Evolutionary conservation across 2,113 vertebrate genomes (phyloP), one percentile per base, ranked within the genome.

Genomic region (Lepisosteus oculatus): DNA sequence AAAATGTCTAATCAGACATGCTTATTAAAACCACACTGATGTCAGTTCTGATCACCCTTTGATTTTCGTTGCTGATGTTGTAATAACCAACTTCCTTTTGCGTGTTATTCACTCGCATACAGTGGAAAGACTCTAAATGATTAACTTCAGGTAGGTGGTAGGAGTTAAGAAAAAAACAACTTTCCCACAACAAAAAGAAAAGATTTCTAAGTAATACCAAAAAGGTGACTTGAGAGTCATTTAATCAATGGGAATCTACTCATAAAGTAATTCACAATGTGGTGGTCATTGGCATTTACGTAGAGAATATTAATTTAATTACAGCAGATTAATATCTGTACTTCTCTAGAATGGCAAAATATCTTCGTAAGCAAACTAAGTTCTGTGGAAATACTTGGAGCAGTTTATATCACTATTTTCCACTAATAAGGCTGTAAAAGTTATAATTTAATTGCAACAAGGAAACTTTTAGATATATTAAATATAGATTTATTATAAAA

Each of bases 91-190:
- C 85, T 92, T 92, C 90, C 91, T 89, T 86, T 85, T 90, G 85
- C 86, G 89, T 85, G 83, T 80, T 85, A 87, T 86, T 80, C 86
- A 74, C 81, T 64, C 76, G 77, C 83, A 83, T 83, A 73, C 84
- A 84, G 82, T 92, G 85, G 93, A 94, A 93, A 86, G 92, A 87
- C 88, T 83, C 71, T 84, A 83, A 78, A 85, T 86, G 82, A 84
- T 81, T 88, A 80, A 78, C 82, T 91, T 93, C 88, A 93, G 90
- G 94, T 85, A 92, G 95, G 89, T 85, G 92, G 86, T 85, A 86
- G 87, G 88, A 85, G 78, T 84, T 89, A 87, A 88, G 92, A 94
- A 86, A 87, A 90, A 90, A 92, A 89, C 80, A 85, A 81, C 80
- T 78, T 78, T 68, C 83, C 90, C 89, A 93, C 91, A 87, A 94